A percentile compares a stretch with the other conserved stretches of the same genome.
phyloP scores from a whole-genome alignment of 1,140 invertebrate genomes.

The Zeugodacus cucurbitae region DNA sequence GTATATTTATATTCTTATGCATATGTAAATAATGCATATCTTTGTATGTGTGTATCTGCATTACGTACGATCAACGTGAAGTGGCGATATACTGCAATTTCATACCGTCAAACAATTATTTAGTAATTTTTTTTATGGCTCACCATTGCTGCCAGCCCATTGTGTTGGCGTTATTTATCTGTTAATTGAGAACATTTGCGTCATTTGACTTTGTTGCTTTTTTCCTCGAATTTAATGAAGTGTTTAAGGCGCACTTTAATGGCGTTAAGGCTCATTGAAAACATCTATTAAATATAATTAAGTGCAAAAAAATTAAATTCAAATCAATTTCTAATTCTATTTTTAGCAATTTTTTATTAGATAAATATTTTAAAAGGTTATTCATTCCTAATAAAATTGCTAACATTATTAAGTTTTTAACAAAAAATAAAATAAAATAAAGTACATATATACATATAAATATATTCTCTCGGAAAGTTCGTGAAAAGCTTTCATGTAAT shows the following conservation, averaged over 20 bases:
- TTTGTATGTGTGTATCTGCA: not conserved
- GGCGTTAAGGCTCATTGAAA: not conserved
- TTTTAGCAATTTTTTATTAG: too few relatives aligned
- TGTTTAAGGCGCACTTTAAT: not conserved
- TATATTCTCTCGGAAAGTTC: too few relatives aligned
- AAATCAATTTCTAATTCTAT: too few relatives aligned
- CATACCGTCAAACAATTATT: not conserved
- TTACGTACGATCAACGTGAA: not conserved
- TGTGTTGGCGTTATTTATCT: constrained; percentile 5
- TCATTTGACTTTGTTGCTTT: not conserved
- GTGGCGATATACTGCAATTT: not conserved
- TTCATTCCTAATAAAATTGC: too few relatives aligned
- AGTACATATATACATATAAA: too few relatives aligned
- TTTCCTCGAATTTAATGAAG: not conserved
- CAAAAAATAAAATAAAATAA: too few relatives aligned
- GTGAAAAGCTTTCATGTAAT: too few relatives aligned
- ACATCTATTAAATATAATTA: too few relatives aligned
- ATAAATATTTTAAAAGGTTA: too few relatives aligned
- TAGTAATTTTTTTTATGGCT: not conserved
- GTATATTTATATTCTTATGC: not conserved
- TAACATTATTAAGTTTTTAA: too few relatives aligned
- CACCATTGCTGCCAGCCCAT: not conserved
- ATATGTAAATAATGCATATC: not conserved
- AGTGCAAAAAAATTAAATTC: too few relatives aligned
- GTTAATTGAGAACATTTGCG: constrained; percentile 22